Evolutionary conservation across 2,797 vertebrate genomes (phyloP).

Genomic region (Stomatorhinus walkeri): DNA sequence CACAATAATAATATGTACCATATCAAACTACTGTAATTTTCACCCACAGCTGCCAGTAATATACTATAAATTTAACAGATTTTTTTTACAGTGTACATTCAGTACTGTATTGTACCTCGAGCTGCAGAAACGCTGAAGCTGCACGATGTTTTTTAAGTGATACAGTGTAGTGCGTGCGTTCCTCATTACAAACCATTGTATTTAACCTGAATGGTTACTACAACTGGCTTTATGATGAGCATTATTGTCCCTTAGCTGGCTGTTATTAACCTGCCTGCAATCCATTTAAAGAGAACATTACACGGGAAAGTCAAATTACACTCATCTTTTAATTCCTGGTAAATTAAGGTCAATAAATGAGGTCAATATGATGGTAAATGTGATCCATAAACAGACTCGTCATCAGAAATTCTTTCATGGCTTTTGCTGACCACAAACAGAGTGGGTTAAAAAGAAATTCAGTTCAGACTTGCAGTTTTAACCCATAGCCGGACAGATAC

Average conservation of each 20-base stretch:
- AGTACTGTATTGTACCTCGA: neutral
- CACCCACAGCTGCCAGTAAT: no score
- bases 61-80: no score
- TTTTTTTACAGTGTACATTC: neutral
- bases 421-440: neutral
- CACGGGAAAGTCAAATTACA: neutral
- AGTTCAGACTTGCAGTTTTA: neutral
- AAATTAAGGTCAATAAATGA: neutral
- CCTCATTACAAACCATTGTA: neutral
- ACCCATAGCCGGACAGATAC: neutral
- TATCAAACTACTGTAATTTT: no score
- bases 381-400: neutral
- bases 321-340: neutral
- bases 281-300: neutral
- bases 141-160: neutral
- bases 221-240: neutral
- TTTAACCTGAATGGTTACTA: neutral
- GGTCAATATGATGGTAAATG: neutral
- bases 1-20: no score
- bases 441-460: neutral
- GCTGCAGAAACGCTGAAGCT: neutral
- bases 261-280: neutral
- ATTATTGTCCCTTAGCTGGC: neutral
- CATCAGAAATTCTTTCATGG: neutral
- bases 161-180: neutral